These are phyloP conservation scores for Myotis planiceps DNA, from an alignment of 2,797 vertebrate genomes.

Conservation along the genomic window DNA sequence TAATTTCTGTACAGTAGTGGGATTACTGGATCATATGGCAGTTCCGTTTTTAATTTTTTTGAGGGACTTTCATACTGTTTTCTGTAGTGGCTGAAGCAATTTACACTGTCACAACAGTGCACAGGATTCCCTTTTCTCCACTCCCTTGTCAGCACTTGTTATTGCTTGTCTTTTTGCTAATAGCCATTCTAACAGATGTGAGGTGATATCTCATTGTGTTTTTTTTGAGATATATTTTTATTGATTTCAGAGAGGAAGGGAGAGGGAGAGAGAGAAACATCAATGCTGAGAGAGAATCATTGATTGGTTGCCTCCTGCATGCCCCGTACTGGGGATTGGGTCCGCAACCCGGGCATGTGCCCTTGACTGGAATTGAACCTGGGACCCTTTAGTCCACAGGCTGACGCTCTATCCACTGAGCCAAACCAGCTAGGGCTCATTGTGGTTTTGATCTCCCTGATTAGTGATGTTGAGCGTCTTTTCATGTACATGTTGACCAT, in stretches of 20 bases:
- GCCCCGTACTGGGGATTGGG: too few species aligned
- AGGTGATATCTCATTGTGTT: neutral
- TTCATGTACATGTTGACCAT: neutral
- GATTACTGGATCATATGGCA: neutral
- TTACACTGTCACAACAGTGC: too few species aligned
- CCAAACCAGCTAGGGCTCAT: neutral
- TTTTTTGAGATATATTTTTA: too few species aligned
- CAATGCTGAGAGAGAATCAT: too few species aligned
- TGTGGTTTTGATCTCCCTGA: neutral
- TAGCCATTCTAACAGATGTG: neutral
- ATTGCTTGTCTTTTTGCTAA: neutral
- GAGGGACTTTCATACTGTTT: neutral
- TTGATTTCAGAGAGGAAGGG: too few species aligned
- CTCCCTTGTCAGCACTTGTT: neutral
- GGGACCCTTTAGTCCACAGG: too few species aligned
- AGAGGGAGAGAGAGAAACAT: too few species aligned
- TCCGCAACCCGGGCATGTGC: too few species aligned
- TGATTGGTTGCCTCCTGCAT: too few species aligned
- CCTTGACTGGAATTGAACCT: too few species aligned
- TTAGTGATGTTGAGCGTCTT: neutral
- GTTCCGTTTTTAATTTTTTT: neutral
- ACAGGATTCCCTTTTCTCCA: neutral
- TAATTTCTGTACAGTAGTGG: neutral
- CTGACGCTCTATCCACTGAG: too few species aligned
- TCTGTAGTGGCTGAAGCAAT: neutral